Base-by-base conservation (phyloP, 1,140 invertebrate genomes). In the Platorchestia sp. region DNA sequence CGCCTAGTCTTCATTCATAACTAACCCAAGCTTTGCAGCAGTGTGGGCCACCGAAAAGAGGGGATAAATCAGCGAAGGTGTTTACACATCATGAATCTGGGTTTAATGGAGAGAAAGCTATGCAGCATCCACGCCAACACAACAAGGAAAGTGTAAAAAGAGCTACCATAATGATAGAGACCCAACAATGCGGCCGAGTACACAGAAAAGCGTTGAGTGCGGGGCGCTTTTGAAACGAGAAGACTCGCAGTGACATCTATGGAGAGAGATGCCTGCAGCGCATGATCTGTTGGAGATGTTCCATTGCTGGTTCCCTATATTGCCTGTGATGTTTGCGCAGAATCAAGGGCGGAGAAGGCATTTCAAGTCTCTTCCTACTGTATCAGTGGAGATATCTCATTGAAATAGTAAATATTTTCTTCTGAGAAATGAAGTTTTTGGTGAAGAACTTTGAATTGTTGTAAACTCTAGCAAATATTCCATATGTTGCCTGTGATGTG, bases 71-170 rank as follows among this genome's bases (percentile, higher is more conserved):
- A 75, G 59, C 27, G 59, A 75, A 75, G 27, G 59, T 75, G 59
- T 75, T 75, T 75, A 75, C 59, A 75, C 59, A 22, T 75, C 59
- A 75, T 75, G 59, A 75, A 75, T 75, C 59, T 75, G 59, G 59
- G 59, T 75, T 75, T 36, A 75, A 75, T 75, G 59, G 59, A 75
- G 59, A 75, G 59, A 75, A 75, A 75, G 59, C 59, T 75, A 75
- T 75, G 59, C 59, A 75, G 59, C 59, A 75, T 75, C 59, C 3
- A 75, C 36, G 36, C 14, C 10, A 75, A 75, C 59, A 75, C 27
- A 75, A 75, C 14, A 36, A 14, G 59, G 36, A 27, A 75, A 75
- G 27, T 36, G 36, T 10, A 75, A 75, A 75, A 75, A 27, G 59
- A 51, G 59, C 59, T 22, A 36, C 59, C 10, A 75, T 75, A 75